Evolutionary conservation across 2,113 vertebrate species (phyloP).

Genomic region (Caranx melampygus): DNA sequence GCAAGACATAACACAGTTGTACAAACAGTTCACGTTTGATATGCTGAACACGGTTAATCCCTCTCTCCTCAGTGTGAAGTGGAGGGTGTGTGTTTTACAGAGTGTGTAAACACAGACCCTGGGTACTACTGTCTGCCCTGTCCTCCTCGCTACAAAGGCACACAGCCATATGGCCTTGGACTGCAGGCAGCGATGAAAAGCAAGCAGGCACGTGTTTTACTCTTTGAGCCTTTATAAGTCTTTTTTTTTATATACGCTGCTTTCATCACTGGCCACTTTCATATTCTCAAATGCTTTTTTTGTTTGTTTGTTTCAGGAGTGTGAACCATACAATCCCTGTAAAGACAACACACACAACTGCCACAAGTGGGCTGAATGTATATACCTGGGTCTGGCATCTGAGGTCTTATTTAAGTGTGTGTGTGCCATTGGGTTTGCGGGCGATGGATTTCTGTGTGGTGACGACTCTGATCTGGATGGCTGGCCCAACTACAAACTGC

Average conservation of each 20-base stretch:
- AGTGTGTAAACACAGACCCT: slow-evolving; percentile 94
- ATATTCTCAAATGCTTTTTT: background rate
- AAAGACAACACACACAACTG: slow-evolving; percentile 94
- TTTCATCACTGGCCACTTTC: background rate
- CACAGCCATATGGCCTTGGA: slow-evolving; percentile 91
- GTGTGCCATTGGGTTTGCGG: slow-evolving; percentile 94
- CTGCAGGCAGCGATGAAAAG: slow-evolving; percentile 86
- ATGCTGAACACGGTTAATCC: slow-evolving; percentile 33
- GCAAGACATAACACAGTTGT: slow-evolving; percentile 5
- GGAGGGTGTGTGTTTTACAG: slow-evolving; percentile 89
- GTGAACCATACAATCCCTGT: slow-evolving; percentile 95
- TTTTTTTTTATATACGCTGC: background rate
- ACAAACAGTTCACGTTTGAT: slow-evolving; percentile 16
- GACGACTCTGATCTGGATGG: slow-evolving; percentile 97
- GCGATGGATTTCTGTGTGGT: slow-evolving; percentile 93
- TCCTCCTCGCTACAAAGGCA: slow-evolving; percentile 92
- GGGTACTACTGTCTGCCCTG: slow-evolving; percentile 96
- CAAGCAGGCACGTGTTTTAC: slow-evolving; percentile 84
- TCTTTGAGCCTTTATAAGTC: background rate
- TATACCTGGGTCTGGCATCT: slow-evolving; percentile 92
- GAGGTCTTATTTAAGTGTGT: slow-evolving; percentile 94
- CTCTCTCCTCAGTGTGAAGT: slow-evolving; percentile 87
- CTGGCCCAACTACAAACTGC: slow-evolving; percentile 92
- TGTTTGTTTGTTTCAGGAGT: slow-evolving; percentile 82
- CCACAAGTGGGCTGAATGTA: slow-evolving; percentile 89